Conservation (phyloP, 2,797 vertebrate species). For the Enteromius unitaeniatus region DNA sequence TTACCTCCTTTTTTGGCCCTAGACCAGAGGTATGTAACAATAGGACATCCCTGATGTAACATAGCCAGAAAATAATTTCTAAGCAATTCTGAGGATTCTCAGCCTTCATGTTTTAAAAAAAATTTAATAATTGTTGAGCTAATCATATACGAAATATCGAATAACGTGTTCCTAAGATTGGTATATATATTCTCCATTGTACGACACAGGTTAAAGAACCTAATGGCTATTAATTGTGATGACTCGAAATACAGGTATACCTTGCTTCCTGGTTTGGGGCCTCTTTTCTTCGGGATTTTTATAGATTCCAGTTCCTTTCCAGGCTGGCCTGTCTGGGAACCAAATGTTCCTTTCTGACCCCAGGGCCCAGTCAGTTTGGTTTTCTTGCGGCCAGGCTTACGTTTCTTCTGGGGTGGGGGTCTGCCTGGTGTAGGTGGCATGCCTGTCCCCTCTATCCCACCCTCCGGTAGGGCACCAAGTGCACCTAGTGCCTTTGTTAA, state of each 20-base stretch:
- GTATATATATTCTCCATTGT: neutral
- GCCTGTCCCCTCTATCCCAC: conserved; percentile 83
- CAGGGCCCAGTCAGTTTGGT: conserved; percentile 75
- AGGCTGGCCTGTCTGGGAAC: conserved; percentile 78
- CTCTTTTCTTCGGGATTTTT: conserved; percentile 96
- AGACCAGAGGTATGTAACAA: too few species aligned
- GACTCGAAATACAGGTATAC: conserved; percentile 68
- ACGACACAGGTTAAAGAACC: neutral
- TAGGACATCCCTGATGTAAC: neutral
- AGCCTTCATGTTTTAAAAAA: neutral
- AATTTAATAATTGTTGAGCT: neutral
- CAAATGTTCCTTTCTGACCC: conserved; percentile 72
- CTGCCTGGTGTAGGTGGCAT: conserved; percentile 86
- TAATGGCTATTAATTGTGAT: neutral
- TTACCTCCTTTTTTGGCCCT: too few species aligned
- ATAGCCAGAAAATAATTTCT: neutral
- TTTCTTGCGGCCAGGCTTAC: conserved; percentile 95
- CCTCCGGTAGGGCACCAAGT: conserved; percentile 82
- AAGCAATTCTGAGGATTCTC: neutral
- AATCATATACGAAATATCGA: neutral
- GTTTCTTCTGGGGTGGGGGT: conserved; percentile 87
- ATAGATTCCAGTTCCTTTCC: conserved; percentile 86
- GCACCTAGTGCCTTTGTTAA: conserved; percentile 89
- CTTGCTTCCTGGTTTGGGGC: conserved; percentile 97
- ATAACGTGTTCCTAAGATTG: neutral